Base-by-base conservation (phyloP, 2,888 invertebrate species). In the Miltochrista miniata region DNA sequence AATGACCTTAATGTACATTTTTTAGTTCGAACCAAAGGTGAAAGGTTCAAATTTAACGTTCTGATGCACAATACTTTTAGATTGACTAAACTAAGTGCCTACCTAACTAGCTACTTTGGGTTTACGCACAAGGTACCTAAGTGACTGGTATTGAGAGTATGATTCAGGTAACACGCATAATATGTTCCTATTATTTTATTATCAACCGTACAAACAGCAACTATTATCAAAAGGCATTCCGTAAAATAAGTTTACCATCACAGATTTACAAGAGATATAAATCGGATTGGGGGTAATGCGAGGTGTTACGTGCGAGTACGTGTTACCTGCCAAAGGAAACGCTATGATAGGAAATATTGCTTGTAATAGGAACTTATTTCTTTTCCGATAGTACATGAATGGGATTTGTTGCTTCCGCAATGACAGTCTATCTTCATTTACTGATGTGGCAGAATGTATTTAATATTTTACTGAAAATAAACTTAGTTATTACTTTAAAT, bases 291-390 rank as follows among this genome's bases (percentile, higher is more conserved):
- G 29, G 35, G 29, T 47, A 40, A 40, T 40, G 34, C 31, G 15
- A 15, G 33, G 40, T n/a, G 15, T 15, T 35, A 12, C 11, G 13
- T 40, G n/a, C 24, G 33, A 7, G 35, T 31, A 44, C 45, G 13
- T 45, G 35, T 29, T 15, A n/a, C 13, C 24, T n/a, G 13, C 35
- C n/a, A 40, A 13, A 15, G 24, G n/a, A 31, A 39, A 3, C 18
- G 18, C 24, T n/a, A 33, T 34, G 38, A 38, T 47, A 31, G 40
- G 14, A 47, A 31, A 51, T 45, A 31, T 48, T 47, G 45, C 13
- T 41, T 44, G 29, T 40, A 41, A 41, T 51, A 38, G n/a, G 29
- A 44, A 44, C 35, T 13, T 14, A 44, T 44, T 44, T 44, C 29
- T 44, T 35, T 29, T 36, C n/a, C 12, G 14, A 44, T 29, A 13